Percentiles rank a stretch among this genome's conserved stretches.
These are phyloP conservation scores for Acyrthosiphon pisum DNA, from an alignment of 1,140 invertebrate species.

Conservation along the genomic window DNA sequence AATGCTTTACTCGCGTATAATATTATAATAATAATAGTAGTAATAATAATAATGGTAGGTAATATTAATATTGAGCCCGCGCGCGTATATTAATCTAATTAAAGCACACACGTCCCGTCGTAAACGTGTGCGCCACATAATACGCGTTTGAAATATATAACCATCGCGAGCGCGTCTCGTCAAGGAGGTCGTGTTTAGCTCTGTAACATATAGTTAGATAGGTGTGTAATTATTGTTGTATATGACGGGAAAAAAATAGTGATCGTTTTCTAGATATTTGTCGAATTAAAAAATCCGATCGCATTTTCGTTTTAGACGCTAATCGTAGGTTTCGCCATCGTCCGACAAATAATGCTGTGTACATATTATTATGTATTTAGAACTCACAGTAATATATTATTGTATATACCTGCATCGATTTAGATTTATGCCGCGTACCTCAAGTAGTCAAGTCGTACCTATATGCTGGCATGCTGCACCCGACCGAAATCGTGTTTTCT, in stretches of 20 bases:
- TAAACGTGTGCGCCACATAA: not conserved
- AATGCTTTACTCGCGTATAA: not conserved
- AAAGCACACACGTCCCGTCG: not conserved
- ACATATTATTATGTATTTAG: too few relatives aligned
- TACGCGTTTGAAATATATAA: not conserved
- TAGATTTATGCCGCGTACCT: too few relatives aligned
- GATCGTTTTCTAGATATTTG: not conserved
- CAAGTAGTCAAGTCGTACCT: too few relatives aligned
- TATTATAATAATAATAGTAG: not conserved
- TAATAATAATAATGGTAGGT: not conserved
- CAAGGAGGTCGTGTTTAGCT: not conserved
- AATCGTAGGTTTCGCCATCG: too few relatives aligned
- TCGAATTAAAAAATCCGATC: not conserved
- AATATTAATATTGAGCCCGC: not conserved
- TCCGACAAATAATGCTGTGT: too few relatives aligned
- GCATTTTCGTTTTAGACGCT: not conserved
- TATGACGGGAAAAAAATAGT: not conserved
- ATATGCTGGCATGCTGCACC: too few relatives aligned
- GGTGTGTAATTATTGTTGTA: not conserved
- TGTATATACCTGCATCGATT: too few relatives aligned
- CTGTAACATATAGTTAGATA: not conserved
- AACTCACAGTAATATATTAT: too few relatives aligned
- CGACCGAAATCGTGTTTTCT: too few relatives aligned
- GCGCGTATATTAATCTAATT: constrained; percentile 11
- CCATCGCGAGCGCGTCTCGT: not conserved